Evolutionary conservation across 2,113 vertebrate species (phyloP).

Genomic region (Menidia beryllina): DNA sequence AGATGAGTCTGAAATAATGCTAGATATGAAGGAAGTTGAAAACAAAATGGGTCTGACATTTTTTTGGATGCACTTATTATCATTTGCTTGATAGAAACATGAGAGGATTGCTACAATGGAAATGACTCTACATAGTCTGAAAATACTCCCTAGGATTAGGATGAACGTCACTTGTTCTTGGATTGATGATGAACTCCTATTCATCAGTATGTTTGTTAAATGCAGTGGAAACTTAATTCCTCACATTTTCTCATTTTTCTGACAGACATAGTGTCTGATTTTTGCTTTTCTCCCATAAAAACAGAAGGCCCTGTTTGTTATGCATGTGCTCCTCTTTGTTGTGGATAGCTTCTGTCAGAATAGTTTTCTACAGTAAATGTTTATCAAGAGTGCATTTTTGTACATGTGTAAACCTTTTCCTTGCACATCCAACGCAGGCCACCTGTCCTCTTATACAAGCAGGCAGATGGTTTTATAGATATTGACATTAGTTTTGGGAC

Average conservation of each 20-base stretch:
- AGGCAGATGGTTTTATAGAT: conserved; percentile 71
- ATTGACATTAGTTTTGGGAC: conserved; percentile 48
- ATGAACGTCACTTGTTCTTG: no score
- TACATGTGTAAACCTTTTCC: conserved; percentile 36
- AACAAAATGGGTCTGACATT: background rate
- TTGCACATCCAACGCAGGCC: conserved; percentile 52
- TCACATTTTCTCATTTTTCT: no score
- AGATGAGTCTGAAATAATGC: background rate
- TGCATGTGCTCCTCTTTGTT: conserved; percentile 2
- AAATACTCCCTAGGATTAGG: background rate
- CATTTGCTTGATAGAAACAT: background rate
- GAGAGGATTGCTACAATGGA: background rate
- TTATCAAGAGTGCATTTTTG: conserved; percentile 9
- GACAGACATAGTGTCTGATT: no score
- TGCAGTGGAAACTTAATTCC: no score
- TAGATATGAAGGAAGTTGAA: background rate
- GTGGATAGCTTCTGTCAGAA: background rate
- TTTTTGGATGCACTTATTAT: background rate
- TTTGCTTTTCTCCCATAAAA: no score
- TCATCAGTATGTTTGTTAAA: background rate
- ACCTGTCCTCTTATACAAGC: conserved; percentile 77
- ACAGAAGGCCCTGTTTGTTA: no score
- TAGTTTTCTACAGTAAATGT: conserved; percentile 13
- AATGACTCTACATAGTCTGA: background rate
- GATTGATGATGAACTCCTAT: background rate